Evolutionary conservation across 2,113 vertebrate species (phyloP), one percentile per base, ranked within the genome.

Genomic region (Dipodomys ordii): DNA sequence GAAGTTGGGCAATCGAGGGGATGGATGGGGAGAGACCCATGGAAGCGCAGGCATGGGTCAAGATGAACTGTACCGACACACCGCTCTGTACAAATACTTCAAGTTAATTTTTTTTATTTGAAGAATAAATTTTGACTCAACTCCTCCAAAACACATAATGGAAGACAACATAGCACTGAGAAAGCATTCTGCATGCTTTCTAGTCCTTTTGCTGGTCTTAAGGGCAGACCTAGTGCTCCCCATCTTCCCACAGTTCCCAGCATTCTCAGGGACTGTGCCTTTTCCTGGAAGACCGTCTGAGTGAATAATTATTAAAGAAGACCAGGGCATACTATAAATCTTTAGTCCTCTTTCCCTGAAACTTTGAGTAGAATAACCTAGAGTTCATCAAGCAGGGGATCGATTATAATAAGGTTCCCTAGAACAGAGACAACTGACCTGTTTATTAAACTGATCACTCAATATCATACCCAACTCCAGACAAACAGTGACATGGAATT

Each of bases 101-200:
- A 57, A 49, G 49, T 49, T 49, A 49, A 11, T 57, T 57, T 57
- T 13, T 57, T 57, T 57, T 16, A 57, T 16, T 57, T 57, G 15
- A 57, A 18, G 15, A 74, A 96, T 87, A 95, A 39, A 62, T 90
- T 92, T 94, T 97, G 94, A 93, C 94, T 95, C 96, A 84, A 88
- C 94, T 28, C n/a, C 25, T 19, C 3, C 49, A 35, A 49, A 94
- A 93, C 0, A 93, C 0, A 5, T 64, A 97, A 97, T 93, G 53
- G n/a, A 74, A 94, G 69, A 68, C 62, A 92, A 96, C 94, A 85
- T 12, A 81, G 49, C 0, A 10, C 73, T 22, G 71, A 84, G 94
- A 81, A 88, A 62, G 53, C 57, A 71, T 88, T 86, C 88, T 15
- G 25, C 20, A 23, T 30, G 20, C 95, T 88, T 28, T 32, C 57